Evolutionary conservation across 2,113 vertebrate genomes (phyloP).

Genomic region (Lycocorax pyrrhopterus): DNA sequence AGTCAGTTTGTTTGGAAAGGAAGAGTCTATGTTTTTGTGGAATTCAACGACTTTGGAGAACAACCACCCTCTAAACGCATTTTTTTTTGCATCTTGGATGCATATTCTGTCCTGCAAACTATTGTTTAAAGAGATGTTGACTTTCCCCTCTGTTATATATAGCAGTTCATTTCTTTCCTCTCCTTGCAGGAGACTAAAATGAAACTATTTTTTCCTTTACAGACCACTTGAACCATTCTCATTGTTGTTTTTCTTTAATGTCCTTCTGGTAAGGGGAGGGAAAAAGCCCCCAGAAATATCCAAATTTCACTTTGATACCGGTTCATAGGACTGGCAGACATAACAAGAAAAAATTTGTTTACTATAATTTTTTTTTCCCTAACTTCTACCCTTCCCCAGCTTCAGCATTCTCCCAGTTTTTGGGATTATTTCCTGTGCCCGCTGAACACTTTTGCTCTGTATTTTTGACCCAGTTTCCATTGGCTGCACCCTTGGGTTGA

Average conservation of each 20-base stretch:
- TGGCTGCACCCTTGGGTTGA: not conserved
- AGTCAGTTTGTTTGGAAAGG: not conserved
- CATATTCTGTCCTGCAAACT: not conserved
- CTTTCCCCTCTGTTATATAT: not conserved
- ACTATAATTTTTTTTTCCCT: not conserved
- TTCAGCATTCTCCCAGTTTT: not conserved
- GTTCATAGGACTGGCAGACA: not conserved
- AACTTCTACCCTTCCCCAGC: not conserved
- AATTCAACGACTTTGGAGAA: not conserved
- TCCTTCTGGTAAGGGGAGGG: not conserved
- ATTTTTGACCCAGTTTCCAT: not conserved
- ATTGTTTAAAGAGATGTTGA: not conserved
- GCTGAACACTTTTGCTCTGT: not conserved
- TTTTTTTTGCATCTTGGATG: not conserved
- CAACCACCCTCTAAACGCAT: not conserved
- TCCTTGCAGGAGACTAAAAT: not conserved
- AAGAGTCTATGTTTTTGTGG: not conserved
- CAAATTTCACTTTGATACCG: not conserved
- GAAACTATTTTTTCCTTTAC: not conserved
- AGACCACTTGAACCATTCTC: not conserved
- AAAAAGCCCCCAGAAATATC: not conserved
- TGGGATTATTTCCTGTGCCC: not conserved
- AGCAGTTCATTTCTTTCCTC: not conserved
- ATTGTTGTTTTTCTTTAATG: not conserved
- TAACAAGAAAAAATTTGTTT: not conserved